These are phyloP conservation scores for Argyresthia goedartella DNA, from an alignment of 2,888 invertebrate species.

Conservation along the genomic window DNA sequence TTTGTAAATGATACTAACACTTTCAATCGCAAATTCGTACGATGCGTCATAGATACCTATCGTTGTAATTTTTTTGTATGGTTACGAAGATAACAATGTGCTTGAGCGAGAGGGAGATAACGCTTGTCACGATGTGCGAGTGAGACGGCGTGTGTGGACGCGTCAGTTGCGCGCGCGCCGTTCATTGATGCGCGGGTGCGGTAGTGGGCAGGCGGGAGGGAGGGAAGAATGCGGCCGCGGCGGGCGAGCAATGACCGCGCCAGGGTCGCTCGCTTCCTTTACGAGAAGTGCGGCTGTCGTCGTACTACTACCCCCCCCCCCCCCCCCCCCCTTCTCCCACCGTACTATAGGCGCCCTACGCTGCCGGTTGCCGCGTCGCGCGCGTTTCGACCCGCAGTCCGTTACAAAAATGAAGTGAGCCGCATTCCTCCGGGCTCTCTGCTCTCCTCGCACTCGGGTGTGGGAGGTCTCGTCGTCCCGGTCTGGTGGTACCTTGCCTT, in stretches of 20 bases:
- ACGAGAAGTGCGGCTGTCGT: conserved; percentile 60
- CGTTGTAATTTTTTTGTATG: not conserved
- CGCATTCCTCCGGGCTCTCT: conserved; percentile 53
- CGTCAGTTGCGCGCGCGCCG: conserved; percentile 50
- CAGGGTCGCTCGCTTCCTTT: conserved; percentile 71
- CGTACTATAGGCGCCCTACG: conserved; percentile 53
- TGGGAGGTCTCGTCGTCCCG: conserved; percentile 3
- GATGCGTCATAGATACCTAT: conserved; percentile 1
- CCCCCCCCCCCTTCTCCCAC: conserved; percentile 32
- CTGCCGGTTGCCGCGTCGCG: conserved; percentile 32
- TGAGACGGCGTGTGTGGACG: conserved; percentile 41
- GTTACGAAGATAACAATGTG: conserved; percentile 2
- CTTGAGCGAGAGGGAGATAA: not conserved
- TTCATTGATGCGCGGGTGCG: conserved; percentile 24
- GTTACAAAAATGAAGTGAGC: conserved; percentile 69
- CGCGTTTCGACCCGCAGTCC: conserved; percentile 64
- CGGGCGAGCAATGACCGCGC: conserved; percentile 68
- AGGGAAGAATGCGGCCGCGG: conserved; percentile 64
- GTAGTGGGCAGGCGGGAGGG: conserved; percentile 27
- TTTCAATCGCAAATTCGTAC: not conserved
- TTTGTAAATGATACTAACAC: conserved; percentile 2
- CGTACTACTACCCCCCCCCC: conserved; percentile 59
- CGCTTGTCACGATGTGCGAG: not conserved
- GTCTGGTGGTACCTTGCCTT: conserved; percentile 7
- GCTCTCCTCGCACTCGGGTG: conserved; percentile 37